Evolutionary conservation across 2,888 invertebrate species (phyloP), one percentile per base, ranked within the genome.

Genomic region (Drosophila koepferae): DNA sequence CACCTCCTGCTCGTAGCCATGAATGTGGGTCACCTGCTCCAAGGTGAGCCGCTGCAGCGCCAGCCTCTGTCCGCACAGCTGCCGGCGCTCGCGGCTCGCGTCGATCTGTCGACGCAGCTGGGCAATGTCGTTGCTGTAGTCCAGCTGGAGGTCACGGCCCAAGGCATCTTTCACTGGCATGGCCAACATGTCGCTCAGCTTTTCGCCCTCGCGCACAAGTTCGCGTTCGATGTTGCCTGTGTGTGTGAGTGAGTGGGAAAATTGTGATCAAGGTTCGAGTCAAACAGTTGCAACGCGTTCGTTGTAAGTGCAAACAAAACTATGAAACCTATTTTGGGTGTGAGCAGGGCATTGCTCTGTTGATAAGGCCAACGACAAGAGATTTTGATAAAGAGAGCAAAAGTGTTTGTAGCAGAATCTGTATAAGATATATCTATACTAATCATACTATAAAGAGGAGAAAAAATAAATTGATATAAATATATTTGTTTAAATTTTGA

Each of bases 81-180:
- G 95, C 85, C 95, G 95, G 56, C 96, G 94, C 7, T 96, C 95
- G 61, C 95, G 95, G 43, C 96, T 95, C 53, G 95, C 95, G 80
- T 96, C 96, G 74, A 96, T 93, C 85, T 96, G 95, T 86, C 96
- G 96, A 77, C 95, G 94, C 65, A 97, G 95, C 91, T 96, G 96
- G 64, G 95, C 94, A 64, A 96, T 96, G 87, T 96, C 96, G 89
- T 95, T 95, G 77, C 95, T 94, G 85, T 96, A 96, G 93, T 97
- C 94, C 83, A 96, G 94, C 76, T 94, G 94, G 80, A 96, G 93
- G 89, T 96, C 95, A 81, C 96, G 94, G 56, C 96, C 96, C 72
- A 96, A 93, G 1, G 96, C 96, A 92, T 97, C 96, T 93, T 96
- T 96, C 74, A 97, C 95, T 12, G 96, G 96, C 94, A 96, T 95